Base-by-base conservation (phyloP, 1,140 invertebrate species). In the Brachionus asplanchnoidis region DNA sequence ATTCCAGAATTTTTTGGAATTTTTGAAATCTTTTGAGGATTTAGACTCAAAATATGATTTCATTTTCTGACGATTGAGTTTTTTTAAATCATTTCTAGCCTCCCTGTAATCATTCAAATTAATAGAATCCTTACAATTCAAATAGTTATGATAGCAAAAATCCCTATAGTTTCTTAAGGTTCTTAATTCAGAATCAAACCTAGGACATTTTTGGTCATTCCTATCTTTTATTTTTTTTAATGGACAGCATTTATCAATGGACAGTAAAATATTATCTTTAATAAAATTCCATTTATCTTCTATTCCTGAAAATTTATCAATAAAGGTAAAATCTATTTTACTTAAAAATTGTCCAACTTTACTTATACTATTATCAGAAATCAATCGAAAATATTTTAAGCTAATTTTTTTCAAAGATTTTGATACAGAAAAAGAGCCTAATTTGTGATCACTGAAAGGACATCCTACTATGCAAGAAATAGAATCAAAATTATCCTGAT, bases 1-100 rank as follows among this genome's bases (percentile, higher is more conserved):
- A 66, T 32, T 26, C 60, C 60, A 66, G 28, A 66, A 66, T 66
- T 66, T 66, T 66, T 66, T 66, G 12, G 60, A 66, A 66, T 66
- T 66, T 66, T 66, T 66, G 12, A 66, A 66, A 66, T 66, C 60
- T 9, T 66, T 66, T 26, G 28, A 11, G 7, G 60, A 66, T 32
- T 66, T 66, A 11, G 60, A 66, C 28, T 66, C 28, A 66, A 66
- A 66, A 66, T 66, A 66, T 66, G 20, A 23, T 66, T 66, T 66
- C 28, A 66, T 26, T 66, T 8, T 23, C 12, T 26, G 9, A 9
- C 60, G 60, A 11, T 66, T 66, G 6, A 66, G 12, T 14, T 32
- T 23, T 66, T 66, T 66, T 1, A 66, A 66, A 11, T 66, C 60
- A 28, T 20, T 66, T 66, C 60, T 66, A 66, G 60, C 23, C 7